Evolutionary conservation across 2,888 invertebrate genomes (phyloP).

Genomic region (Machimus rusticus): DNA sequence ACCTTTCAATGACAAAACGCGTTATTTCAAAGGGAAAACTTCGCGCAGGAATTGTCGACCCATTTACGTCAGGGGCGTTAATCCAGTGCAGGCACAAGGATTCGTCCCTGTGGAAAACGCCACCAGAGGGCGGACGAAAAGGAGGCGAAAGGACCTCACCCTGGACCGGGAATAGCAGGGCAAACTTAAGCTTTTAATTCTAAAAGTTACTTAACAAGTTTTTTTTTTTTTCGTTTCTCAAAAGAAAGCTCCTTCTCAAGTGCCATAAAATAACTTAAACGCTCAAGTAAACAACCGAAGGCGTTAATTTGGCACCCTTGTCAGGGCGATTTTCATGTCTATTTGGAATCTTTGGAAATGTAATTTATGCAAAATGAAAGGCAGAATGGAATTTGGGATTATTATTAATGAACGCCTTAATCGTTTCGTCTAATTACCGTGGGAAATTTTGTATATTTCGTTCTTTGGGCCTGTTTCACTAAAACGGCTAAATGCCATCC

Average conservation of each 20-base stretch:
- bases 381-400: conserved; percentile 41
- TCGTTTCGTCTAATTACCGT: conserved; percentile 43
- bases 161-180: not conserved
- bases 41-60: not conserved
- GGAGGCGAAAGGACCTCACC: not conserved
- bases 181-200: conserved; percentile 43
- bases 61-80: conserved; percentile 13
- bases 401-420: conserved; percentile 43
- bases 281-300: conserved; percentile 45
- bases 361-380: conserved; percentile 44
- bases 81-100: not conserved
- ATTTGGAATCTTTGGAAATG: conserved; percentile 30
- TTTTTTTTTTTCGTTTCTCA: not conserved
- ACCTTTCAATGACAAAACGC: conserved; percentile 11
- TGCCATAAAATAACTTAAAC: conserved; percentile 44
- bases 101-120: not conserved
- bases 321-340: conserved; percentile 43
- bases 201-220: conserved; percentile 45
- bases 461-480: not conserved
- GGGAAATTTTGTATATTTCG: conserved; percentile 37
- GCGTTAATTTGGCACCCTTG: conserved; percentile 46
- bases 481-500: not conserved
- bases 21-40: conserved; percentile 16
- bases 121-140: not conserved
- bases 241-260: conserved; percentile 9